These are phyloP conservation scores for Drosophila prolongata DNA, from an alignment of 2,888 invertebrate species.

Conservation along the genomic window DNA sequence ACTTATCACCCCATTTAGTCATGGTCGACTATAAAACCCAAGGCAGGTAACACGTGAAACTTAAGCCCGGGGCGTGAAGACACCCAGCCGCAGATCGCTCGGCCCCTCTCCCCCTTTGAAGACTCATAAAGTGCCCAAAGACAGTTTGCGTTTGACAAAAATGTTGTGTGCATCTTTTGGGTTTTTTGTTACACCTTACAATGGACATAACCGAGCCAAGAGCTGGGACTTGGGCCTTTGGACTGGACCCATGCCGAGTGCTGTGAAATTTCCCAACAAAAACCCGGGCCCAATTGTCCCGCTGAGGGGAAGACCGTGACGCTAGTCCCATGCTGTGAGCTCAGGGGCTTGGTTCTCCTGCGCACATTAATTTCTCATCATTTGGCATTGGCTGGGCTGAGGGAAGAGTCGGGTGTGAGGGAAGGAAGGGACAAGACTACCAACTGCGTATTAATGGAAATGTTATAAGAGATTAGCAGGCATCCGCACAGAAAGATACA, in stretches of 20 bases:
- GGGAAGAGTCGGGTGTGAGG: conserved; percentile 10
- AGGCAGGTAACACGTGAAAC: conserved; percentile 43
- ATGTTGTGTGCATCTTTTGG: conserved; percentile 56
- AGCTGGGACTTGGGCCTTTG: not conserved
- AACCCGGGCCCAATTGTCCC: conserved; percentile 69
- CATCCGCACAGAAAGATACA: conserved; percentile 35
- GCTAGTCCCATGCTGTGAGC: conserved; percentile 67
- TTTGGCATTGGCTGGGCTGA: conserved; percentile 43
- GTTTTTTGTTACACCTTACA: conserved; percentile 79
- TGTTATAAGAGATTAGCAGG: conserved; percentile 73
- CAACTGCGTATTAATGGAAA: conserved; percentile 79
- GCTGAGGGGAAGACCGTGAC: conserved; percentile 66
- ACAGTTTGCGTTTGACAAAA: conserved; percentile 76
- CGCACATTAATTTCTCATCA: conserved; percentile 81
- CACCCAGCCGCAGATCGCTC: conserved; percentile 51
- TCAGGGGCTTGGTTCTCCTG: conserved; percentile 46
- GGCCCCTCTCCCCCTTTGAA: conserved; percentile 18
- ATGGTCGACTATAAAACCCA: conserved; percentile 28
- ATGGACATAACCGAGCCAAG: conserved; percentile 44
- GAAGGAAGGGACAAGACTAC: conserved; percentile 39
- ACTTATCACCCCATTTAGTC: conserved; percentile 48
- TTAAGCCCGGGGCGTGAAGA: conserved; percentile 59
- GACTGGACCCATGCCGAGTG: conserved; percentile 65
- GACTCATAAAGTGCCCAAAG: conserved; percentile 41
- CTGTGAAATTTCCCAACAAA: conserved; percentile 79